phyloP scores from a whole-genome alignment of 2,113 vertebrate species.

The Bufo bufo region DNA sequence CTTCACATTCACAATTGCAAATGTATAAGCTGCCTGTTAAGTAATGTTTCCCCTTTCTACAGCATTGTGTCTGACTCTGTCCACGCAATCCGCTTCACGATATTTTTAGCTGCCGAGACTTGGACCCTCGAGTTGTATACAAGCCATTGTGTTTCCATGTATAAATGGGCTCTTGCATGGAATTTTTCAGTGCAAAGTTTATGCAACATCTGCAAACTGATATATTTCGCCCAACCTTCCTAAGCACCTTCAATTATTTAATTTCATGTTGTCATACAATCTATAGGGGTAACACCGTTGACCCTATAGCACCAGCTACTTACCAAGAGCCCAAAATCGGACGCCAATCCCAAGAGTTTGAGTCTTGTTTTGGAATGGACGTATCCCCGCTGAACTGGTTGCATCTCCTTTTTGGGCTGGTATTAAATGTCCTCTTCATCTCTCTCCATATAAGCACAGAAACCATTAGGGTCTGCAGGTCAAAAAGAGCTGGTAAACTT shows the following conservation, averaged over 20 bases:
- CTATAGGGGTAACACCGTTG: too few species aligned
- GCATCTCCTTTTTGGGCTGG: not conserved
- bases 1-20: constrained; percentile 64
- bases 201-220: too few species aligned
- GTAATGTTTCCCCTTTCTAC: constrained; percentile 63
- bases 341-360: not conserved
- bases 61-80: constrained; percentile 56
- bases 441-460: not conserved
- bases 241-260: not conserved
- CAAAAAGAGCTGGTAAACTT: constrained; percentile 22
- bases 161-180: not conserved
- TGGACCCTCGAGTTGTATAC: constrained; percentile 10
- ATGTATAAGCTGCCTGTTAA: constrained; percentile 68
- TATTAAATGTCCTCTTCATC: not conserved
- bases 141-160: not conserved
- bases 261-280: too few species aligned
- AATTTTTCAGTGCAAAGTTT: not conserved
- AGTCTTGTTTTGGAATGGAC: not conserved
- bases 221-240: not conserved
- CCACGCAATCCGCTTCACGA: constrained; percentile 28
- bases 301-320: not conserved
- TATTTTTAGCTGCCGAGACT: constrained; percentile 41
- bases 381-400: not conserved
- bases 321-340: not conserved
- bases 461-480: not conserved